Evolutionary conservation across 2,888 invertebrate species (phyloP).

Genomic region (Sinotaia quadrata): DNA sequence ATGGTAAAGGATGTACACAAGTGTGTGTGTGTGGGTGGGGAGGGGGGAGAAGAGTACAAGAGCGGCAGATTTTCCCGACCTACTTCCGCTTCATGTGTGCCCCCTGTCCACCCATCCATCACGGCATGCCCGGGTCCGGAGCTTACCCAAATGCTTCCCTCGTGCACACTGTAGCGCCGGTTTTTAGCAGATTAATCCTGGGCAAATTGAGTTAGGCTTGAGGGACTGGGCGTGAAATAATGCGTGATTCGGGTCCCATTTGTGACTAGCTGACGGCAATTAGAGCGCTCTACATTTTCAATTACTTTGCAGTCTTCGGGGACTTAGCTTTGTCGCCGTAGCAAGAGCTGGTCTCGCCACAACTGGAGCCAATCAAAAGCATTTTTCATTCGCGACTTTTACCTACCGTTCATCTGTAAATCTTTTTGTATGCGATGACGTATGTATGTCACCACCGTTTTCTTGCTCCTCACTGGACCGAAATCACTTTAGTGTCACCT

Average conservation of each 20-base stretch:
- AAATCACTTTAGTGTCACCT: no score
- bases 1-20: no score
- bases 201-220: slow-evolving; percentile 32
- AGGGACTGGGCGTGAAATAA: slow-evolving; percentile 31
- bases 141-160: no score
- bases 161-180: not conserved
- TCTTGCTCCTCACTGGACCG: no score
- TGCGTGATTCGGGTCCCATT: slow-evolving; percentile 31
- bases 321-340: not conserved
- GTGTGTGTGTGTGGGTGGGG: not conserved
- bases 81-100: not conserved
- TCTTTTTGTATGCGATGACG: no score
- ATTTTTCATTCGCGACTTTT: no score
- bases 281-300: slow-evolving; percentile 36
- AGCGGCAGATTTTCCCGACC: not conserved
- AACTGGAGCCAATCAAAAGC: not conserved
- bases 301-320: slow-evolving; percentile 35
- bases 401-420: no score
- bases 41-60: not conserved
- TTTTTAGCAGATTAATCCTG: slow-evolving; percentile 32
- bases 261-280: slow-evolving; percentile 32
- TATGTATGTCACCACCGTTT: no score
- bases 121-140: not conserved
- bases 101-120: not conserved
- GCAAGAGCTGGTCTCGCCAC: not conserved